Conservation (phyloP, 2,113 vertebrate genomes). For the Archocentrus centrarchus region DNA sequence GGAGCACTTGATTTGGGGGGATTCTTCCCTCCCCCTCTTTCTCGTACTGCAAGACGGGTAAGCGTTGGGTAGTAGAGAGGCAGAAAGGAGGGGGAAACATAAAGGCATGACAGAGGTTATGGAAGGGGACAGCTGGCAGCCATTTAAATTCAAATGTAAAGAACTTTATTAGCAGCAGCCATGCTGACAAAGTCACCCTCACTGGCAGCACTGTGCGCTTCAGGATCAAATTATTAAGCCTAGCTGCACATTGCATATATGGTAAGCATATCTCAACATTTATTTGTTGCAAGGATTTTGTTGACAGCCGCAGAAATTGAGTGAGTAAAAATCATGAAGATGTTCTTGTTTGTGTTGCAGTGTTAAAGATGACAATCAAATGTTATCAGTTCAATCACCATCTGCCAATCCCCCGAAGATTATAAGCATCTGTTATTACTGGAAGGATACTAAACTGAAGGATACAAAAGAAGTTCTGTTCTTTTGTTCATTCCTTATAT, state of each 20-base stretch:
- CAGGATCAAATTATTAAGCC: constrained; percentile 30
- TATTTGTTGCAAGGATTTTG: background rate
- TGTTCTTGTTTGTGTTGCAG: background rate
- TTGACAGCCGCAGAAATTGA: background rate
- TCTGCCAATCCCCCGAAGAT: background rate
- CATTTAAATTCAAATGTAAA: constrained; percentile 74
- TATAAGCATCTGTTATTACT: background rate
- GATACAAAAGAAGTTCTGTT: background rate
- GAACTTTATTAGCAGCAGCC: constrained; percentile 69
- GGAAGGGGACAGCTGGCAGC: constrained; percentile 73
- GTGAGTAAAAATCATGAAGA: background rate
- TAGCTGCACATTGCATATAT: background rate
- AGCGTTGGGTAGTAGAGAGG: background rate
- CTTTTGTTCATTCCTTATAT: background rate
- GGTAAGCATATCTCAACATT: background rate
- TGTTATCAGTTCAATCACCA: background rate
- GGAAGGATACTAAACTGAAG: background rate
- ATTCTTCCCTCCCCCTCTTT: constrained; percentile 48
- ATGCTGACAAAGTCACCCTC: constrained; percentile 45
- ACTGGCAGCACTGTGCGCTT: background rate
- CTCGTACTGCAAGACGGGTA: constrained; percentile 54
- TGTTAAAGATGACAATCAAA: background rate
- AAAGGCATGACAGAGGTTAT: constrained; percentile 71
- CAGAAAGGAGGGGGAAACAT: constrained; percentile 28
- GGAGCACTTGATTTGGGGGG: constrained; percentile 73